phyloP scores from a whole-genome alignment of 2,797 vertebrate genomes.

The Chloroceryle amazona region DNA sequence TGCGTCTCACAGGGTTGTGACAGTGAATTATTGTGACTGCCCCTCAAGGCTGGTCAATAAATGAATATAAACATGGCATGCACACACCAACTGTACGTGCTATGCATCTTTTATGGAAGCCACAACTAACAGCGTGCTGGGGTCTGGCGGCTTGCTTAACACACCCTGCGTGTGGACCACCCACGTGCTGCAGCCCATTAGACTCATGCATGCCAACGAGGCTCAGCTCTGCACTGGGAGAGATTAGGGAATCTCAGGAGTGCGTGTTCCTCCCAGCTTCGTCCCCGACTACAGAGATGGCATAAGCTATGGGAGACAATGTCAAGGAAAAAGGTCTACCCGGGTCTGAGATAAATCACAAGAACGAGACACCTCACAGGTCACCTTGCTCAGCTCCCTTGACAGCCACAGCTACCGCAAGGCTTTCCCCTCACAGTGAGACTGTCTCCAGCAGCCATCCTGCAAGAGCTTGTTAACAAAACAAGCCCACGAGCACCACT shows the following conservation, averaged over 20 bases:
- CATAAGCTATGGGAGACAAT: neutral
- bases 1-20: neutral
- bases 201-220: fast-evolving
- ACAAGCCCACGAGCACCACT: neutral
- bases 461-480: neutral
- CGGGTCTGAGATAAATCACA: neutral
- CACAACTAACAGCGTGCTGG: fast-evolving
- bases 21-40: neutral
- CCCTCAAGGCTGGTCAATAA: neutral
- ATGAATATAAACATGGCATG: neutral
- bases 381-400: neutral
- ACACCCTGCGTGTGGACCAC: fast-evolving
- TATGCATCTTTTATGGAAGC: neutral
- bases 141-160: neutral
- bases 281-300: neutral
- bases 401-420: fast-evolving
- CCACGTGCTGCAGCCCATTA: neutral
- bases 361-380: fast-evolving
- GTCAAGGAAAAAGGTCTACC: neutral
- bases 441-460: neutral
- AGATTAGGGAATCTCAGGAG: neutral
- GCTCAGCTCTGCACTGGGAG: neutral
- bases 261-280: neutral
- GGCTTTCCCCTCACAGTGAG: fast-evolving
- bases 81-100: neutral